Conservation (phyloP, 2,797 vertebrate genomes). For the Hipposideros larvatus region DNA sequence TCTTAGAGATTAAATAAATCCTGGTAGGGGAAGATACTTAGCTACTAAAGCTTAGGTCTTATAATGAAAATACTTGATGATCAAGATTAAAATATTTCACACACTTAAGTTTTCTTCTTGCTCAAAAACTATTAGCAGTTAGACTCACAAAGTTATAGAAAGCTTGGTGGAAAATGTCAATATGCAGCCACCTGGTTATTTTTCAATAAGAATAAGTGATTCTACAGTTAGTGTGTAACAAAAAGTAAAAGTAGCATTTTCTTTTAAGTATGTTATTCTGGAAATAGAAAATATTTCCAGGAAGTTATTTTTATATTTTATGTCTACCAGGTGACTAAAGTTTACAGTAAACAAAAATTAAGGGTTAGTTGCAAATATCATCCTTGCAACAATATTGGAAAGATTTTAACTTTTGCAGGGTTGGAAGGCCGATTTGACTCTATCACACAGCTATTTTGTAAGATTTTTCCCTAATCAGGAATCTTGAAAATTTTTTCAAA, state of each 20-base stretch:
- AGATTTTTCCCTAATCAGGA: not conserved
- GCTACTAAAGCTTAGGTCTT: not conserved
- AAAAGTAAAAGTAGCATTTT: not conserved
- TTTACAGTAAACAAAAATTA: not conserved
- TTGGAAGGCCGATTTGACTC: not conserved
- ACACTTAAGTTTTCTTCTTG: conserved; percentile 14
- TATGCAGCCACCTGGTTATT: not conserved
- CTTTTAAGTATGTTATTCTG: not conserved
- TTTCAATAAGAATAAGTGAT: not conserved
- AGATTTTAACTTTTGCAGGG: conserved; percentile 17
- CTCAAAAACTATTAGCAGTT: not conserved
- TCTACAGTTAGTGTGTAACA: not conserved
- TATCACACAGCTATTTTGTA: not conserved
- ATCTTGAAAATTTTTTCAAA: not conserved
- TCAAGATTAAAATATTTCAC: not conserved
- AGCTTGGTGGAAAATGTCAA: not conserved
- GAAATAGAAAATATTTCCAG: conserved; percentile 26
- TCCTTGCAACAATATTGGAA: not conserved
- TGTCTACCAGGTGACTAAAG: not conserved
- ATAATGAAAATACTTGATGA: not conserved
- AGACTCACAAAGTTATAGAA: not conserved
- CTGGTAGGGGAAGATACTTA: not conserved
- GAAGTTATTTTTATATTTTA: conserved; percentile 1
- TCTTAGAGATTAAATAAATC: not conserved
- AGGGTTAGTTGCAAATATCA: not conserved